phyloP scores from a whole-genome alignment of 2,888 invertebrate genomes.

The Drosophila merina region DNA sequence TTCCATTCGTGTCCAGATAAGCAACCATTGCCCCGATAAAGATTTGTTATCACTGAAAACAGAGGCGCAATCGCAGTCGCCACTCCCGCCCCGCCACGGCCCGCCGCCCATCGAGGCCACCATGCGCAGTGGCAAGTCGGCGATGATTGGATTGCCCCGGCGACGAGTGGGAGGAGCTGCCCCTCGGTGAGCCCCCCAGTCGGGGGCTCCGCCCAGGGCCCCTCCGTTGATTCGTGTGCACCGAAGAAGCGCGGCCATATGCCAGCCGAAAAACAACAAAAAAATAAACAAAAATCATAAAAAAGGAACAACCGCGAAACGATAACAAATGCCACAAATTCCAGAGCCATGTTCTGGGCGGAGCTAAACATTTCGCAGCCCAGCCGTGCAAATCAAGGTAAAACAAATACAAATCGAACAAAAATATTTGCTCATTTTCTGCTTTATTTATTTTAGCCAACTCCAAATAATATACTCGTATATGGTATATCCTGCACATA shows the following conservation, averaged over 20 bases:
- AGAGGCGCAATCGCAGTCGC: slow-evolving; percentile 70
- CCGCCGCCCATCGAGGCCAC: slow-evolving; percentile 39
- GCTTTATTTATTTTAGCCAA: slow-evolving; percentile 39
- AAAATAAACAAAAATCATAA: slow-evolving; percentile 7
- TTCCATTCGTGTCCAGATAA: slow-evolving; percentile 68
- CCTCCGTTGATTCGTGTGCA: slow-evolving; percentile 30
- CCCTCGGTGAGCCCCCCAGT: slow-evolving; percentile 50
- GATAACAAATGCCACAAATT: slow-evolving; percentile 34
- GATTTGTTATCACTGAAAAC: slow-evolving; percentile 83
- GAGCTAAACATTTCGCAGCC: slow-evolving; percentile 50
- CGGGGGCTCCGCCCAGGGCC: slow-evolving; percentile 47
- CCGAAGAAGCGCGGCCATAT: slow-evolving; percentile 58
- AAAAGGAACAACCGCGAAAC: slow-evolving; percentile 8
- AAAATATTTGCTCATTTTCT: slow-evolving; percentile 71
- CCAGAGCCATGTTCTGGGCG: slow-evolving; percentile 71
- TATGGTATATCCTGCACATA: slow-evolving; percentile 3
- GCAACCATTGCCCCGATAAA: slow-evolving; percentile 75
- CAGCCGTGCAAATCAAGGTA: slow-evolving; percentile 73
- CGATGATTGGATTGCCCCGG: slow-evolving; percentile 72
- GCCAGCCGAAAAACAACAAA: slow-evolving; percentile 29
- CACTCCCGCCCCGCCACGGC: slow-evolving; percentile 22
- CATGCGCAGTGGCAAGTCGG: slow-evolving; percentile 70
- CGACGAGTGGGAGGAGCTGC: slow-evolving; percentile 66
- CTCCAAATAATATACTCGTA: slow-evolving; percentile 24
- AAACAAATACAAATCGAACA: slow-evolving; percentile 75